Conservation (phyloP, 1,140 invertebrate species). For the Drosophila tropicalis region DNA sequence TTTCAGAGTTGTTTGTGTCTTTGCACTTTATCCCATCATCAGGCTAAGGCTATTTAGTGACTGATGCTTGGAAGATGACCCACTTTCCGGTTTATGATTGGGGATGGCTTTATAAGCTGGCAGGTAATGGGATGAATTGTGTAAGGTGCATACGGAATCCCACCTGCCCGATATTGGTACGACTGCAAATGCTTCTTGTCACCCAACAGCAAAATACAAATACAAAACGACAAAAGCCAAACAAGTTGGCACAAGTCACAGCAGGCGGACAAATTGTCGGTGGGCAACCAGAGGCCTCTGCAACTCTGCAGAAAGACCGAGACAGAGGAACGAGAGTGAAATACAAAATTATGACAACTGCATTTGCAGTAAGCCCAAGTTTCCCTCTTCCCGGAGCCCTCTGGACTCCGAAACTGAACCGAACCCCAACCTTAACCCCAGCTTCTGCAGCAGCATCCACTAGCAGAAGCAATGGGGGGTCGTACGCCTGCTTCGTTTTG, state of each 20-base stretch:
- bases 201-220: conserved; percentile 46
- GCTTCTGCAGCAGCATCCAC: conserved; percentile 19
- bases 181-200: conserved; percentile 45
- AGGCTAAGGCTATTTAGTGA: conserved; percentile 68
- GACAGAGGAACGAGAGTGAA: conserved; percentile 40
- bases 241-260: conserved; percentile 74
- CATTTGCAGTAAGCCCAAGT: conserved; percentile 68
- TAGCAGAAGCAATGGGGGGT: conserved; percentile 19
- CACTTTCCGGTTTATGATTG: conserved; percentile 55
- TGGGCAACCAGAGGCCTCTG: conserved; percentile 30
- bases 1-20: conserved; percentile 71
- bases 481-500: conserved; percentile 62
- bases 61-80: conserved; percentile 69
- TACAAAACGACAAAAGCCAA: conserved; percentile 70
- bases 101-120: conserved; percentile 55
- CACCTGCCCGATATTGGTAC: conserved; percentile 22
- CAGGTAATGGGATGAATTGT: conserved; percentile 63
- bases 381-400: background rate
- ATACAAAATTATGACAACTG: conserved; percentile 81
- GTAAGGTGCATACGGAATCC: conserved; percentile 13
- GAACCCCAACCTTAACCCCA: conserved; percentile 29
- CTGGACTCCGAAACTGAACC: background rate
- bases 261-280: conserved; percentile 72
- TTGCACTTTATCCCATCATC: conserved; percentile 21
- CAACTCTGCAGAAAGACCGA: background rate